Percentiles rank a stretch among this genome's conserved stretches.
phyloP scores from a whole-genome alignment of 2,888 invertebrate species.

The Meghimatium bilineatum region DNA sequence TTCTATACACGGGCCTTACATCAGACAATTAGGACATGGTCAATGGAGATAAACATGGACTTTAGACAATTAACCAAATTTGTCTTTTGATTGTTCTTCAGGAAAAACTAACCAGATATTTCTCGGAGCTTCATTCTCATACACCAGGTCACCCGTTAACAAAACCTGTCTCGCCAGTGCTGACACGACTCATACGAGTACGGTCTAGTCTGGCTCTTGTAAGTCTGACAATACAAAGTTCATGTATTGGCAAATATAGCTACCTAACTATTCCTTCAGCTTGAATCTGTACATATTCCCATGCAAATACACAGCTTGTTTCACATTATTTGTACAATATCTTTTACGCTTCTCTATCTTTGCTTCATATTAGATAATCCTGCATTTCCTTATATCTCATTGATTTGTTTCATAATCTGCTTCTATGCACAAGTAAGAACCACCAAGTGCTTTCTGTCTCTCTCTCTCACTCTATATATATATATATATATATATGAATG shows the following conservation, averaged over 20 bases:
- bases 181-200: conserved; percentile 69
- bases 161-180: conserved; percentile 72
- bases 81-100: conserved; percentile 56
- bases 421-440: no score
- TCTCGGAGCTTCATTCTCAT: conserved; percentile 67
- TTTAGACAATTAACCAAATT: no score
- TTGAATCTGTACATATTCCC: background rate
- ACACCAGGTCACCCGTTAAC: conserved; percentile 43
- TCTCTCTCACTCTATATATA: no score
- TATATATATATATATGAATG: no score
- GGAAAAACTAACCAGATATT: conserved; percentile 72
- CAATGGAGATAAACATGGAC: no score
- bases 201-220: conserved; percentile 70
- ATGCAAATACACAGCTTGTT: background rate
- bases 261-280: background rate
- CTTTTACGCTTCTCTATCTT: background rate
- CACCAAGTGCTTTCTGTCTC: no score
- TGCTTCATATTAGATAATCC: background rate
- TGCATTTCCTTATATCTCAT: background rate
- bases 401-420: background rate
- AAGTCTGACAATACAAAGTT: conserved; percentile 55
- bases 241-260: background rate
- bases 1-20: no score
- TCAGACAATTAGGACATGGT: no score
- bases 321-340: background rate